These are phyloP conservation scores for Pararge aegeria DNA, from an alignment of 1,140 invertebrate species.

Conservation along the genomic window DNA sequence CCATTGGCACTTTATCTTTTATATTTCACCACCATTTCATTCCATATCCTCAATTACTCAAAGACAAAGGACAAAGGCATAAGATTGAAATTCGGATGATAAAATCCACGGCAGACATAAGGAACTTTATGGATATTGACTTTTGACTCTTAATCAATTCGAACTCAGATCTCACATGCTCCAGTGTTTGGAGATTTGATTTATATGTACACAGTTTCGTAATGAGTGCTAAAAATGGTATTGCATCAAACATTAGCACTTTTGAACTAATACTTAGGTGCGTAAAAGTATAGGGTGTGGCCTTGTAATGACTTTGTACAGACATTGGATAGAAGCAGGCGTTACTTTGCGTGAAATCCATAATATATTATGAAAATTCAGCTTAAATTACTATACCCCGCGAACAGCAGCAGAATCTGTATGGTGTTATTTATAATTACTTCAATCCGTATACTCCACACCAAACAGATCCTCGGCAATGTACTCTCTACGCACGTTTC, in stretches of 20 bases:
- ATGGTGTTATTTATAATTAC: no score
- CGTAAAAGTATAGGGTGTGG: neutral
- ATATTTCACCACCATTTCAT: slow-evolving; percentile 12
- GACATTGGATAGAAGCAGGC: no score
- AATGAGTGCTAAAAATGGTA: slow-evolving; percentile 29
- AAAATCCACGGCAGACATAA: slow-evolving; percentile 3
- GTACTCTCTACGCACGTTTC: no score
- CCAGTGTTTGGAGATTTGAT: slow-evolving; percentile 30
- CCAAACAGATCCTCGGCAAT: no score
- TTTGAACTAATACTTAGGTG: neutral
- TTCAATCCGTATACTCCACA: no score
- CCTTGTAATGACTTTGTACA: no score
- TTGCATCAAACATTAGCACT: slow-evolving; percentile 26
- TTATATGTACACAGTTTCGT: slow-evolving; percentile 22
- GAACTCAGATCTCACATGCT: slow-evolving; percentile 38
- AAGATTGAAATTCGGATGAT: slow-evolving; percentile 19
- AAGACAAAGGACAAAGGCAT: slow-evolving; percentile 11
- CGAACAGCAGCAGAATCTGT: no score
- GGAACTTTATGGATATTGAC: slow-evolving; percentile 29
- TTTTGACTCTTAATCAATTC: slow-evolving; percentile 44
- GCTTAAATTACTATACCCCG: no score
- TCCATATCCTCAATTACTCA: neutral
- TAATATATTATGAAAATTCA: no score
- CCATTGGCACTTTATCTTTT: slow-evolving; percentile 18
- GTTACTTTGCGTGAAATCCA: no score